These are phyloP conservation scores for Holothuria leucospilota DNA, from an alignment of 53 echinoderm and acorn worm species.

Conservation along the genomic window DNA sequence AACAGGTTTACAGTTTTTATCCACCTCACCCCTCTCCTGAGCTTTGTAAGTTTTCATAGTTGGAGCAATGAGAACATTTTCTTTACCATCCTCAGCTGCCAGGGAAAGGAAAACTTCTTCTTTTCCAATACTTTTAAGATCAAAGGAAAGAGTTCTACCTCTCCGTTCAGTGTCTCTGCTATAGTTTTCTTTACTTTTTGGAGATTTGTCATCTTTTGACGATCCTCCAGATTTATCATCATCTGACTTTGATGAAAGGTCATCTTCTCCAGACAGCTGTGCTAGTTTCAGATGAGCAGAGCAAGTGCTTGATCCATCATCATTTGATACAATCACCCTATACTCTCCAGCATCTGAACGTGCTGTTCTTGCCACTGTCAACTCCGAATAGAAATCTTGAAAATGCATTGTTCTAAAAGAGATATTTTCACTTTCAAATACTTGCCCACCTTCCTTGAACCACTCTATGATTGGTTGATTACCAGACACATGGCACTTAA, in stretches of 20 bases:
- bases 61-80: background rate
- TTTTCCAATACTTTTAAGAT: constrained; percentile 10
- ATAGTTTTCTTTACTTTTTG: background rate
- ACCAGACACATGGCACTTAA: constrained; percentile 82
- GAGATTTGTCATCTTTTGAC: constrained; percentile 29
- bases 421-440: constrained; percentile 59
- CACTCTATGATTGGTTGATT: constrained; percentile 73
- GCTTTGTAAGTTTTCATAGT: too few species aligned
- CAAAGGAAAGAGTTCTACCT: constrained; percentile 22
- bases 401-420: constrained; percentile 62
- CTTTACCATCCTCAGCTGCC: background rate
- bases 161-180: constrained; percentile 2
- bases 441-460: constrained; percentile 81
- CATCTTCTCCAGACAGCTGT: constrained; percentile 18
- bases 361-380: constrained; percentile 72
- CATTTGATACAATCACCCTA: constrained; percentile 66
- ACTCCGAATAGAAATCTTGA: constrained; percentile 74
- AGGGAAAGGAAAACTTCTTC: constrained; percentile 30
- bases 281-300: constrained; percentile 69
- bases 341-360: constrained; percentile 80
- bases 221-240: constrained; percentile 38
- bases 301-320: constrained; percentile 66
- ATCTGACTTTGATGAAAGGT: constrained; percentile 33
- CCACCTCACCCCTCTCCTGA: too few species aligned
- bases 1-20: too few species aligned